Conservation (phyloP, 2,113 vertebrate genomes). For the Nesogale talazaci region DNA sequence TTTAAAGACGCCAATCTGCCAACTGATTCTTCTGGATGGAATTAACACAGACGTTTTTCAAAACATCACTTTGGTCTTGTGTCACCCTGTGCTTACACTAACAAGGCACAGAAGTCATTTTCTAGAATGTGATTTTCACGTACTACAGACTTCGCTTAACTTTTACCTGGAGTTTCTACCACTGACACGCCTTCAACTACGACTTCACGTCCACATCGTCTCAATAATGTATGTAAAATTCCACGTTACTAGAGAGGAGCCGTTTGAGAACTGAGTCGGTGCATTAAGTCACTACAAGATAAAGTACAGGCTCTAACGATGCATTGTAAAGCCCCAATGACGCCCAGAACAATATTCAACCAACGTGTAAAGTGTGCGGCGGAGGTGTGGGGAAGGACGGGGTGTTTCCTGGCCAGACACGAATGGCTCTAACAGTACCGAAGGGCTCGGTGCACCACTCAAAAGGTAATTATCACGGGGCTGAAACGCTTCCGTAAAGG, state of each 20-base stretch:
- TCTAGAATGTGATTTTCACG: constrained; percentile 10
- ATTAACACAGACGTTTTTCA: neutral
- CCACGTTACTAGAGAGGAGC: neutral
- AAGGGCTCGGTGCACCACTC: too few relatives aligned
- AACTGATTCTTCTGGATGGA: neutral
- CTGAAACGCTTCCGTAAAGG: neutral
- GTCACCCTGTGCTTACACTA: neutral
- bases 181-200: neutral
- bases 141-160: neutral
- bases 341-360: neutral
- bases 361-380: neutral
- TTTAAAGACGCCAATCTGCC: constrained; percentile 21
- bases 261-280: neutral
- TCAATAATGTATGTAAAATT: neutral
- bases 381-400: neutral
- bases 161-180: neutral
- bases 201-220: neutral
- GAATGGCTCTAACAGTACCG: too few relatives aligned
- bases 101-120: constrained; percentile 1
- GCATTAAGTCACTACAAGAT: neutral
- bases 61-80: neutral
- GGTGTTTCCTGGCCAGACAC: neutral
- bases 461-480: neutral
- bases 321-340: neutral
- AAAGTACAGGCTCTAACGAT: neutral